These are phyloP conservation scores for Colletes collaris DNA, from an alignment of 2,888 invertebrate genomes.

Conservation along the genomic window DNA sequence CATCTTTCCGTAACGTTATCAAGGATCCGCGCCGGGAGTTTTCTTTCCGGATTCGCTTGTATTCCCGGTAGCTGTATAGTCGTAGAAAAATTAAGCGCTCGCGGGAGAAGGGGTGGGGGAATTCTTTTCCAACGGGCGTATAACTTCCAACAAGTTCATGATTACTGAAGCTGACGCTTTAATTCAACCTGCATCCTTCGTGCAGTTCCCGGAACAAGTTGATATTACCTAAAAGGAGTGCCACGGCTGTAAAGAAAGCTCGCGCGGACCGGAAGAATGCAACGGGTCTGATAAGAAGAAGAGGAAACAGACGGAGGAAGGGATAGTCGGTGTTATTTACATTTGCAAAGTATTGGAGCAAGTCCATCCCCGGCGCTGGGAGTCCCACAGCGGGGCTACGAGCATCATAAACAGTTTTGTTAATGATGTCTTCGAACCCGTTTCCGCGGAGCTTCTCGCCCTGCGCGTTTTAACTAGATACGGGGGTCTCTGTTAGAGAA, in stretches of 20 bases:
- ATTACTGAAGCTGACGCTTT: background rate
- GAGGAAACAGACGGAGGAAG: no score
- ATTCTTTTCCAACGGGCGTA: background rate
- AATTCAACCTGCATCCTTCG: background rate
- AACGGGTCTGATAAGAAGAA: conserved; percentile 85
- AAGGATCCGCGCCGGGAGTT: conserved; percentile 18
- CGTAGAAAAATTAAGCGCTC: conserved; percentile 20
- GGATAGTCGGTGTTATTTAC: conserved; percentile 82
- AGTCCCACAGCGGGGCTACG: conserved; percentile 84
- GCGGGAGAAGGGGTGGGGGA: background rate
- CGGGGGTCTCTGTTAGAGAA: no score
- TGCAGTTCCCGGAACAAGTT: background rate
- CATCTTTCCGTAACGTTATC: conserved; percentile 6
- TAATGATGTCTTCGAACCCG: conserved; percentile 73
- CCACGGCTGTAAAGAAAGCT: conserved; percentile 83
- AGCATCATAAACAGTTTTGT: conserved; percentile 84
- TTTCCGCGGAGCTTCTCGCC: conserved; percentile 72
- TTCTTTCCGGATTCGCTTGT: background rate
- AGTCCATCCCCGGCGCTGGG: conserved; percentile 84
- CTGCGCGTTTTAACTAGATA: conserved; percentile 76
- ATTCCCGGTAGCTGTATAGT: background rate
- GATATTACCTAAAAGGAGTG: conserved; percentile 77
- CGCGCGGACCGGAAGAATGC: conserved; percentile 85
- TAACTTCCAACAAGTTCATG: background rate
- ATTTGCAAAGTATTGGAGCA: conserved; percentile 85